Base-by-base conservation (phyloP, 2,797 vertebrate species). In the Peromyscus melanophrys region DNA sequence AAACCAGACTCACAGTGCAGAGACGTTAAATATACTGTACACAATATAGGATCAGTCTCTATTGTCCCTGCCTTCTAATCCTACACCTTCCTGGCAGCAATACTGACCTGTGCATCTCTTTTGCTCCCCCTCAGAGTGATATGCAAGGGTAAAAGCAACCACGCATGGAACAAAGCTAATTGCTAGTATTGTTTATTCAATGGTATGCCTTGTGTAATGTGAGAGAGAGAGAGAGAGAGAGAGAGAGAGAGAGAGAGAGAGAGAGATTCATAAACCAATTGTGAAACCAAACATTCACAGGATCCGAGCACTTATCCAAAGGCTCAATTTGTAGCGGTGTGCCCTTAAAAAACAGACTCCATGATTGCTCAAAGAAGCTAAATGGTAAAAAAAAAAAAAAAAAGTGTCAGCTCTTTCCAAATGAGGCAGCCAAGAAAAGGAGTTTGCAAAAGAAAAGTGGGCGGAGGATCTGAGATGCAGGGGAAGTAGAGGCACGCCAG, bases 331-430 rank as follows among this genome's bases (percentile, higher is more conserved):
- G 89, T 90, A 55, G 65, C 43, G 87, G n/a, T 13, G 27, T 34
- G 9, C n/a, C 85, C 93, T 96, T 84, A 61, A 95, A 85, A 97
- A 93, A 86, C 57, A 37, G 83, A 77, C 34, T 46, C 94, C 29
- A 89, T 59, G 92, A 89, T 23, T 23, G 0, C 78, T 77, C 34
- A 57, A 83, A 90, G 81, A 61, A 27, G 97, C 93, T 52, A 40
- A 57, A 57, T 31, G 52, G 69, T 37, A 97, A 97, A 49, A 49
- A n/a, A 77, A 83, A 89, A 34, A n/a, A 77, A 83, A 89, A 88
- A 94, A 98, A 97, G 65, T 14, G 61, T 67, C 43, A 69, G 81
- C 90, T 90, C 89, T 73, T 97, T 82, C 71, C 75, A 94, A 96
- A 89, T 29, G 34, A 71, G 27, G 2, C 82, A 65, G 78, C n/a